Conservation (phyloP, 2,888 invertebrate species). For the Tuta absoluta region DNA sequence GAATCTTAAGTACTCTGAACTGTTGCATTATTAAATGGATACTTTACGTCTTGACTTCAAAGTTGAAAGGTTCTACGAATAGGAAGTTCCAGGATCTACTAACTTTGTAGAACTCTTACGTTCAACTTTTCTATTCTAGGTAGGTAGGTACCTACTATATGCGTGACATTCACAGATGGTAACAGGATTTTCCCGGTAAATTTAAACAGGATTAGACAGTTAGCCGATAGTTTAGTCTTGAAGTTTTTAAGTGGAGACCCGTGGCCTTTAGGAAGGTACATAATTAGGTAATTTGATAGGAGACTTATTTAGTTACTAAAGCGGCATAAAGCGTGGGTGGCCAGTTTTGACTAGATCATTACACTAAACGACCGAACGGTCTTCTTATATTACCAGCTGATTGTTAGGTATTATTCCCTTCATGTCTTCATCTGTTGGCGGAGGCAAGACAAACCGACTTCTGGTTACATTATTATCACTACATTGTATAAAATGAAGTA, state of each 20-base stretch:
- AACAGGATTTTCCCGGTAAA: not conserved
- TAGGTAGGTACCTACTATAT: not conserved
- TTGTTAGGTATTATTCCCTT: no score
- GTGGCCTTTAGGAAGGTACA: not conserved
- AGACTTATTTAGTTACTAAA: not conserved
- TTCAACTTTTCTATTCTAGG: not conserved
- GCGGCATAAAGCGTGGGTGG: not conserved
- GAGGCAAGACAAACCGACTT: no score
- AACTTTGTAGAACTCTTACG: not conserved
- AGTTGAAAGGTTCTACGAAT: constrained; percentile 3
- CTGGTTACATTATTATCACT: not conserved
- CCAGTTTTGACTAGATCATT: not conserved
- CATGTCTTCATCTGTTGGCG: no score
- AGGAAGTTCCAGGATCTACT: not conserved
- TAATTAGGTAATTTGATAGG: not conserved
- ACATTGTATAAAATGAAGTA: no score
- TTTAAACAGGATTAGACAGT: not conserved
- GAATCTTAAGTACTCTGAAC: constrained; percentile 14
- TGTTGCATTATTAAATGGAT: constrained; percentile 19
- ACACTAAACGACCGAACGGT: not conserved
- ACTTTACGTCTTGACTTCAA: constrained; percentile 2
- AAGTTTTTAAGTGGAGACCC: not conserved
- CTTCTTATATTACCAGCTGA: no score
- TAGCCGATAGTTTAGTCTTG: not conserved
- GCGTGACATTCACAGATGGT: not conserved